Evolutionary conservation across 2,888 invertebrate genomes (phyloP), one percentile per base, ranked within the genome.

Genomic region (Pteria penguin): DNA sequence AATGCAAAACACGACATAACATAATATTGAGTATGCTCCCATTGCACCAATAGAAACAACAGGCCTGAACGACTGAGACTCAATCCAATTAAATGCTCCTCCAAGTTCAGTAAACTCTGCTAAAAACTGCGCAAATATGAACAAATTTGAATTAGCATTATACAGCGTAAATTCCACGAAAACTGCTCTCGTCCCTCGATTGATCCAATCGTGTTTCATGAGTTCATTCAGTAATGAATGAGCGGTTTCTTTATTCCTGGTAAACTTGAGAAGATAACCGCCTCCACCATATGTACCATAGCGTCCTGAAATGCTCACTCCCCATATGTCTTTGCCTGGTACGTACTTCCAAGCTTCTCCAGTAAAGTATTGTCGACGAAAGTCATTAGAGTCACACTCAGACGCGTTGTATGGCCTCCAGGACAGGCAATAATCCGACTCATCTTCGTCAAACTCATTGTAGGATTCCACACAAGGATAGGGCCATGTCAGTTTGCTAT

Each of bases 91-190:
- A 22, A 80, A 62, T 11, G 79, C 77, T 4, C 81, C 82, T 1
- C 84, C 82, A 24, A 75, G 76, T 72, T 82, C 72, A 18, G 77
- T 75, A 58, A 79, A 79, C 26, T 82, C 84, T 27, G 62, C 32
- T 14, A 68, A 62, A 24, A 55, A 74, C 90, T 45, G 87, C 3
- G 93, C 82, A 62, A 85, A 86, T 5, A 81, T 79, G 76, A 89
- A 87, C 55, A 88, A 78, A 71, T 88, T 87, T 4, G 83, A 81
- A 78, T 88, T 87, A 4, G 87, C 84, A 75, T 88, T 89, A 74
- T 86, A 90, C 24, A 90, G 58, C n/a, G 88, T 87, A 72, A 89
- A 88, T 75, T 90, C 90, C 4, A 90, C 66, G 58, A 90, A 87
- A 4, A 90, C 84, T 8, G 87, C 89, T 8, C 89, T 78, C 2